Conservation (phyloP, 2,888 invertebrate species). For the Stenodema calcarata region DNA sequence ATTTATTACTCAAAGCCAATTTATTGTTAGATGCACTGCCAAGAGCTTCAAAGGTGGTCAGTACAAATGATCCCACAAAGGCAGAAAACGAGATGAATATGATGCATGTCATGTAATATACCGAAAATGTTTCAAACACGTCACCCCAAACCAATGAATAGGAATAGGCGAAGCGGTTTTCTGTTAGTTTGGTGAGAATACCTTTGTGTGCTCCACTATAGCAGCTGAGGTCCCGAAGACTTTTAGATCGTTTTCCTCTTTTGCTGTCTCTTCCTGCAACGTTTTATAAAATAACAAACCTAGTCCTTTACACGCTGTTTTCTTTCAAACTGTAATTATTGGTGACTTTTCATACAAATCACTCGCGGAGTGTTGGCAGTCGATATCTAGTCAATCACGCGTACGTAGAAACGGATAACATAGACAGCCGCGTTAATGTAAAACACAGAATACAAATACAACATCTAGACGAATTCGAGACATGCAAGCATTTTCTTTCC, state of each 20-base stretch:
- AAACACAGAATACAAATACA: not conserved
- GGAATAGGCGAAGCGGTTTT: conserved; percentile 1
- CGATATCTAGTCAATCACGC: not conserved
- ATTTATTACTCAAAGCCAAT: too few relatives aligned
- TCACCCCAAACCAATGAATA: not conserved
- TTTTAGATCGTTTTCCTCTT: conserved; percentile 67
- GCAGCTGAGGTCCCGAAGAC: conserved; percentile 72
- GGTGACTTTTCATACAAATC: not conserved
- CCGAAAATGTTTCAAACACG: conserved; percentile 18
- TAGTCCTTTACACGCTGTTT: not conserved
- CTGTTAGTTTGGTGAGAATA: conserved; percentile 59
- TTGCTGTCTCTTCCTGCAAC: conserved; percentile 63
- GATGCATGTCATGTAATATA: too few relatives aligned
- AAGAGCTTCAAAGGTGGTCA: too few relatives aligned
- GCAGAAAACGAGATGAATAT: too few relatives aligned
- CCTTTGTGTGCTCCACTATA: conserved; percentile 66
- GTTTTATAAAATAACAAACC: conserved; percentile 52
- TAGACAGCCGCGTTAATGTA: not conserved
- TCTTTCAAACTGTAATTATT: not conserved
- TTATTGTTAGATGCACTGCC: too few relatives aligned
- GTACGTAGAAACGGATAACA: not conserved
- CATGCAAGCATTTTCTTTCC: not conserved
- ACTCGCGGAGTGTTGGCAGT: not conserved
- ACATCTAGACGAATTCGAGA: not conserved
- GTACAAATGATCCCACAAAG: too few relatives aligned